Conservation (phyloP, 2,888 invertebrate species). For the Ferdinandea cuprea region DNA sequence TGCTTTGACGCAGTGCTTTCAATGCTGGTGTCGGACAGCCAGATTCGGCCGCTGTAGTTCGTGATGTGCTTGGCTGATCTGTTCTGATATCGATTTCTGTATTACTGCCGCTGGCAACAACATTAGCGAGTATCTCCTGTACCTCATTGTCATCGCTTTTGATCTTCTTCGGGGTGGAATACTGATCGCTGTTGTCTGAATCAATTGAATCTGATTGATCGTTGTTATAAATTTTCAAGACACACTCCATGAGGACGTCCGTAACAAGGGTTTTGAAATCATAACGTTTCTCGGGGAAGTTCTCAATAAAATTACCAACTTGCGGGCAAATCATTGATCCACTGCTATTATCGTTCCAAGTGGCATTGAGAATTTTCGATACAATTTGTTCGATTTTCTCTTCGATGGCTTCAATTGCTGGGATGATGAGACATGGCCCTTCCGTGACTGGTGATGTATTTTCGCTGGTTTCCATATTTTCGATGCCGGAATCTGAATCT, state of each 20-base stretch:
- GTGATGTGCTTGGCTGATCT: conserved; percentile 76
- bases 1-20: conserved; percentile 76
- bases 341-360: conserved; percentile 87
- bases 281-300: conserved; percentile 83
- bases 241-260: conserved; percentile 84
- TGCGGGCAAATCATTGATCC: conserved; percentile 85
- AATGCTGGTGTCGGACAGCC: conserved; percentile 76
- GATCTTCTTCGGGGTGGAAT: conserved; percentile 83
- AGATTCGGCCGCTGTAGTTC: conserved; percentile 39
- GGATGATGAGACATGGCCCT: conserved; percentile 52
- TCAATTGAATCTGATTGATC: conserved; percentile 61
- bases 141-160: conserved; percentile 83
- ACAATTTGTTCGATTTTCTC: conserved; percentile 85
- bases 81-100: conserved; percentile 45
- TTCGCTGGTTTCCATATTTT: conserved; percentile 87
- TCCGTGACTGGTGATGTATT: conserved; percentile 66
- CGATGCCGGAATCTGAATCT: conserved; percentile 89
- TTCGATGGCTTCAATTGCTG: conserved; percentile 79
- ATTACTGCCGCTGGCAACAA: conserved; percentile 75
- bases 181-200: conserved; percentile 83
- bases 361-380: conserved; percentile 88
- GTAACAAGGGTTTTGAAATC: conserved; percentile 85
- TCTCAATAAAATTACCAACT: conserved; percentile 85
- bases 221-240: conserved; percentile 82
- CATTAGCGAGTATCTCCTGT: conserved; percentile 81